Percentiles rank a stretch among this genome's conserved stretches.
Evolutionary conservation across 2,113 vertebrate species (phyloP).

Genomic region (Eira barbara): DNA sequence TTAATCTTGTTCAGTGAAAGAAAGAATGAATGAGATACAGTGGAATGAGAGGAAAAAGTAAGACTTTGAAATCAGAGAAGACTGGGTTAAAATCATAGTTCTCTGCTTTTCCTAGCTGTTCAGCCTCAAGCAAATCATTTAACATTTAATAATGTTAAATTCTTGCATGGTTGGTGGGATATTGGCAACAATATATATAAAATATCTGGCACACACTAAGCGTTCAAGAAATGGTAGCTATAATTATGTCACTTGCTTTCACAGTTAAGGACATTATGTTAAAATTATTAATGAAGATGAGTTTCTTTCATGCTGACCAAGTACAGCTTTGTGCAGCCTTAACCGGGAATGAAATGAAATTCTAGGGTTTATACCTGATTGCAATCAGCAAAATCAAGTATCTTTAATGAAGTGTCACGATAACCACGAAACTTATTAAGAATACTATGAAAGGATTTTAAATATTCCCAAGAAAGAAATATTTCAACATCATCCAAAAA

Average conservation of each 20-base stretch:
- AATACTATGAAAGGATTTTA: conserved; percentile 9
- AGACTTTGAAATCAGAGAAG: background rate
- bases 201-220: background rate
- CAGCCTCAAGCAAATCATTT: background rate
- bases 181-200: background rate
- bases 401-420: background rate
- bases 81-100: background rate
- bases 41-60: background rate
- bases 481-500: conserved; percentile 34
- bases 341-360: background rate
- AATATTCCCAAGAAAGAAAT: conserved; percentile 27
- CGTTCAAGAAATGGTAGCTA: background rate
- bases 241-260: background rate
- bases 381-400: background rate
- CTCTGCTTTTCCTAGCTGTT: background rate
- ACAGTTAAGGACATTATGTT: background rate
- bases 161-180: background rate
- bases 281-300: background rate
- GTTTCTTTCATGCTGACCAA: background rate
- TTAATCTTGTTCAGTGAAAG: background rate
- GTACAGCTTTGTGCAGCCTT: background rate
- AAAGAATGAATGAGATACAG: background rate
- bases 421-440: background rate
- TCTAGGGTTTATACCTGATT: background rate
- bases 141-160: background rate